Evolutionary conservation across 2,797 vertebrate genomes (phyloP).

Genomic region (Orientallactaga sibirica): DNA sequence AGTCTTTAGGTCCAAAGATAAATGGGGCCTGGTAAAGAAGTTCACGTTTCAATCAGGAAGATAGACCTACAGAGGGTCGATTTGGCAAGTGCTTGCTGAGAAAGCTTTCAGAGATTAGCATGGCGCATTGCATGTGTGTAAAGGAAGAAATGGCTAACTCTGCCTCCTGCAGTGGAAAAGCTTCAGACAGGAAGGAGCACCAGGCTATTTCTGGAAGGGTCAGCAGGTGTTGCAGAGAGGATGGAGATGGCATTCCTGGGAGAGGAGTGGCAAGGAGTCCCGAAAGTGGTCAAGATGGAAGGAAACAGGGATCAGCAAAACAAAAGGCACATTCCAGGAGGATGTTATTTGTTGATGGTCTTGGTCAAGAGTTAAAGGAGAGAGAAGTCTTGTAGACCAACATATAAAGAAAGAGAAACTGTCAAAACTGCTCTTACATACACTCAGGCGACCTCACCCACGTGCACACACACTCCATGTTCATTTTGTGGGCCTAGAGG

Average conservation of each 20-base stretch:
- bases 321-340: neutral
- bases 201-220: neutral
- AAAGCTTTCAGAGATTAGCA: neutral
- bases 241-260: neutral
- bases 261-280: neutral
- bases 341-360: neutral
- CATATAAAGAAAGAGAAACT: neutral
- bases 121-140: accelerated
- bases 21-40: neutral
- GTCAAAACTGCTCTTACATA: neutral
- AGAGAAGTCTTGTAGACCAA: neutral
- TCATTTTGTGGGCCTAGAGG: neutral
- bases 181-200: neutral
- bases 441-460: neutral
- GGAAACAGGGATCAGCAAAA: too few relatives aligned
- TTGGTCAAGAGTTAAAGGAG: neutral
- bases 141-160: neutral
- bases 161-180: accelerated
- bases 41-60: neutral
- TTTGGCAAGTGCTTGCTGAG: neutral
- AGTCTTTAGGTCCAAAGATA: neutral
- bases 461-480: accelerated
- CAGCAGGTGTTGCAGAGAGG: neutral
- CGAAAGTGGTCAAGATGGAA: neutral
- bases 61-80: neutral